Percentiles rank a stretch among this genome's conserved stretches.
Conservation (phyloP, 2,888 invertebrate species). For the Arrhopalites spinosus region DNA sequence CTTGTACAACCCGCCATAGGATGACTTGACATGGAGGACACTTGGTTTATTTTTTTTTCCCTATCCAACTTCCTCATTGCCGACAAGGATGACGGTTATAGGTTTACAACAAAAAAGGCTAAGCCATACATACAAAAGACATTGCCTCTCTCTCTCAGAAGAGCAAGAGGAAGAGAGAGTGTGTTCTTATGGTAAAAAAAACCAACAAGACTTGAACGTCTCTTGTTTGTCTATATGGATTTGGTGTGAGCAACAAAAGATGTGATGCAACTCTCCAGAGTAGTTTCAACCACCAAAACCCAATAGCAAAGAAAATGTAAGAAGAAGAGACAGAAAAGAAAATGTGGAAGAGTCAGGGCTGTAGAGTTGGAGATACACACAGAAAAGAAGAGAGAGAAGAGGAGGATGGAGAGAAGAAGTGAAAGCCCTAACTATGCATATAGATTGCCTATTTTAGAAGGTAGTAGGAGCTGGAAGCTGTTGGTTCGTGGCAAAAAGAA, state of each 20-base stretch:
- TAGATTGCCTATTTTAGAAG: slow-evolving; percentile 35
- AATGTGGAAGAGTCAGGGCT: neutral
- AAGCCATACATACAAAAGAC: too few relatives aligned
- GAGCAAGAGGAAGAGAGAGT: too few relatives aligned
- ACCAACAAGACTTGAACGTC: too few relatives aligned
- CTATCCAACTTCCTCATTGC: slow-evolving; percentile 4
- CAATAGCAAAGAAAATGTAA: neutral
- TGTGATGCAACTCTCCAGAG: too few relatives aligned
- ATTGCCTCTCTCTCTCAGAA: too few relatives aligned
- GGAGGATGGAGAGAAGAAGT: slow-evolving; percentile 14
- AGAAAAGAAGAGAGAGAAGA: neutral
- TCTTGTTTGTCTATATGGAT: too few relatives aligned
- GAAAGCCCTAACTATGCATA: slow-evolving; percentile 38
- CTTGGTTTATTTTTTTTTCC: neutral
- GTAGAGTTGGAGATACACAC: neutral
- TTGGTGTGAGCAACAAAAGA: too few relatives aligned
- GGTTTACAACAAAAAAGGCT: neutral
- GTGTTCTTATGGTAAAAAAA: too few relatives aligned
- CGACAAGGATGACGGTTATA: slow-evolving; percentile 16
- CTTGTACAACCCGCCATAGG: neutral
- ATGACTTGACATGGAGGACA: slow-evolving; percentile 19
- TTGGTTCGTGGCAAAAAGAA: slow-evolving; percentile 24
- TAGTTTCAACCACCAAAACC: too few relatives aligned
- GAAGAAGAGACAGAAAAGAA: neutral
- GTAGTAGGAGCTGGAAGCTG: slow-evolving; percentile 17